A percentile compares a stretch with the other conserved stretches of the same genome.
Evolutionary conservation across 92 coral and sea anemone species (phyloP).

Genomic region (Palythoa heliodiscus): DNA sequence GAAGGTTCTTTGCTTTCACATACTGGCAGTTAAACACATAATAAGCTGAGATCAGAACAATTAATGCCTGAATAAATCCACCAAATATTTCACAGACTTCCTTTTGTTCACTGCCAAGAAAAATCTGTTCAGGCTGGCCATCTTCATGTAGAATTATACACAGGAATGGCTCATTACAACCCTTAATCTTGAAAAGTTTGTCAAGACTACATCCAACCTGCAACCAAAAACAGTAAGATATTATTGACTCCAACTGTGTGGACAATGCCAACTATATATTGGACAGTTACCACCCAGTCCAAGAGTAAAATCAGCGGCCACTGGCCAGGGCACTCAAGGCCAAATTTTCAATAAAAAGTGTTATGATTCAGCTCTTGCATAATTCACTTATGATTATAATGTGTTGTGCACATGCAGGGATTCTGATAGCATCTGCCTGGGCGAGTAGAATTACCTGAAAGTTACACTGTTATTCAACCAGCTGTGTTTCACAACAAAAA

Average conservation of each 20-base stretch:
- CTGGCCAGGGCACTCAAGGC: slow-evolving; percentile 2
- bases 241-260: slow-evolving; percentile 26
- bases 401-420: not conserved
- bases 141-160: slow-evolving; percentile 18
- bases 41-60: slow-evolving; percentile 36
- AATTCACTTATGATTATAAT: slow-evolving; percentile 11
- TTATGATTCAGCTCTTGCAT: slow-evolving; percentile 11
- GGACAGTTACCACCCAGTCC: slow-evolving; percentile 4
- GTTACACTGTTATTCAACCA: not conserved
- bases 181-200: slow-evolving; percentile 35
- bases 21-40: slow-evolving; percentile 42
- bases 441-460: slow-evolving; percentile 4
- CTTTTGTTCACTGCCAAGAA: slow-evolving; percentile 49
- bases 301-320: not conserved
- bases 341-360: slow-evolving; percentile 14
- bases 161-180: slow-evolving; percentile 46
- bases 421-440: not conserved
- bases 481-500: slow-evolving; percentile 18
- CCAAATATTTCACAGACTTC: slow-evolving; percentile 48
- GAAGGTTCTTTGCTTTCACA: slow-evolving; percentile 32
- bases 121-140: slow-evolving; percentile 39
- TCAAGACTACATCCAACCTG: slow-evolving; percentile 48
- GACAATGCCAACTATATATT: slow-evolving; percentile 15
- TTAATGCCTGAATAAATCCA: slow-evolving; percentile 41
- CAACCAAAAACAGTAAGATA: slow-evolving; percentile 23